Evolutionary conservation across 2,113 vertebrate genomes (phyloP), one percentile per base, ranked within the genome.

Genomic region (Malurus cyaneus): DNA sequence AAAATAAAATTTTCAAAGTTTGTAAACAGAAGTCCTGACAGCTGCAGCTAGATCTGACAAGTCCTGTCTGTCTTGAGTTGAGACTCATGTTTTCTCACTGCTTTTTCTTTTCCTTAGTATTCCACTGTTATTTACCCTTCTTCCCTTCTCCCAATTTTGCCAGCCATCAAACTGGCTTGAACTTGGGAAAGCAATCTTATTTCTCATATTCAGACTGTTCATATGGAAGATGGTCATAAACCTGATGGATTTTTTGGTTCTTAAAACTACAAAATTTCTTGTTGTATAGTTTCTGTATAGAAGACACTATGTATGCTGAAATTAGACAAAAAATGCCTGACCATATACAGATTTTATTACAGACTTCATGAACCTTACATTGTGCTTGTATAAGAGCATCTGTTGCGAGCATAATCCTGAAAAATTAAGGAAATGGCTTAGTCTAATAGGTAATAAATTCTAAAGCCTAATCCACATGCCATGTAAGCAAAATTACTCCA

Each of bases 291-390:
- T 87, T 92, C 23, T 62, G 2, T 36, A 16, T 77, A 6, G 26
- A 52, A 61, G 4, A 24, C 14, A 72, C 26, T 39, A 13, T 80
- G 57, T 82, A 1, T 93, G 32, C 34, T 87, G 23, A 72, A 92
- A 52, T 15, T 23, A 31, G 11, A 26, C 53, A 61, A 74, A 77
- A 69, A 34, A 31, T 11, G 15, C 47, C 41, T 83, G 53, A 80
- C 28, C 6, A 2, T 8, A 32, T 29, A 31, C 3, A 28, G 34
- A 14, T n/a, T 5, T 69, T n/a, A 39, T 44, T 53, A 31, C 0
- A 0, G 14, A n/a, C 76, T 64, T 90, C 11, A 14, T 19, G 8
- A 73, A 20, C 14, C 7, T 34, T 86, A 49, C 0, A 1, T 76
- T 85, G 26, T 78, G 12, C 29, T 87, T 85, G 24, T 74, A 7